Evolutionary conservation across 2,113 vertebrate genomes (phyloP).

Genomic region (Dromiciops gliroides): DNA sequence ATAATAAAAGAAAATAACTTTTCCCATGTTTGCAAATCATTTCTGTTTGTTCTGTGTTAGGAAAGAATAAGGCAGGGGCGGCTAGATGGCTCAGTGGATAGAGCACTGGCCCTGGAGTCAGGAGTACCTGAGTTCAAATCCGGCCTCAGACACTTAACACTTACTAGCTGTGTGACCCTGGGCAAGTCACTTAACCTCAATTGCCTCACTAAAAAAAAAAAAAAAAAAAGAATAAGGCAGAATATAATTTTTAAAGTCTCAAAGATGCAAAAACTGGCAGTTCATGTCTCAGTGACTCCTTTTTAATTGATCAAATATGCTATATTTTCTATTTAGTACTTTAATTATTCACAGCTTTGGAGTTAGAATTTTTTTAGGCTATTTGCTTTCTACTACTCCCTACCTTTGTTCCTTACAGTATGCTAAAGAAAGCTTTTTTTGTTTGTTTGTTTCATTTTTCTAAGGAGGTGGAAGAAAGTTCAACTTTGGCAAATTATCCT

Average conservation of each 20-base stretch:
- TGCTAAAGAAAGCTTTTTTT: not conserved
- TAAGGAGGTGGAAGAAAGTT: not conserved
- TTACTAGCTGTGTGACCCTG: too few relatives aligned
- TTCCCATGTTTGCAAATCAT: not conserved
- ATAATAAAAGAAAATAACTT: not conserved
- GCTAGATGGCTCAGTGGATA: too few relatives aligned
- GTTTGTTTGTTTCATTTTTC: not conserved
- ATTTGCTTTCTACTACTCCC: not conserved
- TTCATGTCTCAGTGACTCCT: rapidly evolving
- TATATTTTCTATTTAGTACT: not conserved
- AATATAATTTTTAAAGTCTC: not conserved
- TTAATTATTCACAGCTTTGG: not conserved
- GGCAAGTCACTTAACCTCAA: too few relatives aligned
- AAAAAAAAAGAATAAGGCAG: not conserved
- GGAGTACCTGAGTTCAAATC: too few relatives aligned
- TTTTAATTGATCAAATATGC: not conserved
- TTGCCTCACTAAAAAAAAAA: too few relatives aligned
- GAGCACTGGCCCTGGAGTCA: too few relatives aligned
- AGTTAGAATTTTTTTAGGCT: not conserved
- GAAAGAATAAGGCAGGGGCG: not conserved
- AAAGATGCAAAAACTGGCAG: not conserved
- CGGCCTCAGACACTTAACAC: too few relatives aligned
- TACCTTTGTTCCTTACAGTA: not conserved
- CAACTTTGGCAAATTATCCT: not conserved
- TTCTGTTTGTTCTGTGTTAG: not conserved